Evolutionary conservation across 2,888 invertebrate genomes (phyloP), one percentile per base, ranked within the genome.

Genomic region (Exocentrus adspersus): DNA sequence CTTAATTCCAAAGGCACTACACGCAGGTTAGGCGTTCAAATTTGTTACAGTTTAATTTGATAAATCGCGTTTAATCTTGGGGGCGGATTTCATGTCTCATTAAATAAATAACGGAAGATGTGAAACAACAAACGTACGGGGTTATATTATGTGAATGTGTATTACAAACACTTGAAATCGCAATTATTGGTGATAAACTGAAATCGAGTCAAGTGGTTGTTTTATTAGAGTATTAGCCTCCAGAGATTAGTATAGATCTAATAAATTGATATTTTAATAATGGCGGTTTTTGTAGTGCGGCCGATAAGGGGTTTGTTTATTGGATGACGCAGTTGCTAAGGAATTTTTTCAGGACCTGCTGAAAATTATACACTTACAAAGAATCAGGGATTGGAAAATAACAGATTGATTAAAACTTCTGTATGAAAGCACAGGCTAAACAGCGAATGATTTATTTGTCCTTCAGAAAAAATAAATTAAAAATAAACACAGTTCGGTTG

Each of bases 1-100:
- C 37, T 3, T 14, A 2, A 37, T 37, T 14, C 37, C 37, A 14
- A n/a, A 37, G 37, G 37, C 37, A n/a, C n/a, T 12, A 37, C 37
- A 37, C 14, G n/a, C n/a, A n/a, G 37, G 24, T 24, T 24, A 24
- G 24, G 24, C 7, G 28, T 48, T 48, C 20, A 48, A 48, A 48
- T 24, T 48, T 28, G 48, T 9, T 48, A 16, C 48, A 48, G 28
- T 24, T 48, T 48, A 48, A 48, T 28, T 48, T 48, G 48, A 48
- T 48, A 28, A 48, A 48, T 48, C 16, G 24, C 17, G 28, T 48
- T 48, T 46, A 46, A 46, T 46, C 21, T 46, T n/a, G 12, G 3
- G 24, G 3, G 24, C 46, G 6, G 14, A 37, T 14, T 37, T 12
- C n/a, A 12, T 37, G 12, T 12, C n/a, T 37, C 37, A n/a, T n/a